Percentiles rank a stretch among this genome's conserved stretches.
Conservation (phyloP, 2,797 vertebrate genomes). For the Argyrosomus regius region DNA sequence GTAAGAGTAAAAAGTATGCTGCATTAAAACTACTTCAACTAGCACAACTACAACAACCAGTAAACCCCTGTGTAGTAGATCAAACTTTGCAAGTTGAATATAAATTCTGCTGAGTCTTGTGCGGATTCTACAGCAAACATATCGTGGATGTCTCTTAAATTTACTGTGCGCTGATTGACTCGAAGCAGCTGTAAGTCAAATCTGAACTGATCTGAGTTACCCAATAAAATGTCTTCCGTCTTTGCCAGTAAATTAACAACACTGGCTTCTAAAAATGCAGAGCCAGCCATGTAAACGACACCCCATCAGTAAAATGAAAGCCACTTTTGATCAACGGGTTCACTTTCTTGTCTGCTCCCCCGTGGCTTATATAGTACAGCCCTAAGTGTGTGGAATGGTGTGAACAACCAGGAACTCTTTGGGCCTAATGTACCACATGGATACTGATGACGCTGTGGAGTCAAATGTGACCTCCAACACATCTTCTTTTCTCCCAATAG, state of each 20-base stretch:
- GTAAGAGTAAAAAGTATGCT: neutral
- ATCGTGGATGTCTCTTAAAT: neutral
- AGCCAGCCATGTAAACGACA: conserved; percentile 19
- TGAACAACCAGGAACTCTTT: conserved; percentile 75
- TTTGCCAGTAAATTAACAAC: conserved; percentile 2
- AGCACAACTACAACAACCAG: too few relatives aligned
- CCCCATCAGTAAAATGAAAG: conserved; percentile 39
- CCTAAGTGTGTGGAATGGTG: conserved; percentile 80
- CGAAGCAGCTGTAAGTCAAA: neutral
- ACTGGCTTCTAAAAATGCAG: conserved; percentile 20
- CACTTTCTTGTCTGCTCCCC: conserved; percentile 62
- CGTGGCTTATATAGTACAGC: conserved; percentile 60
- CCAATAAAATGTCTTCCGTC: conserved; percentile 6
- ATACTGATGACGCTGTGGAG: conserved; percentile 38
- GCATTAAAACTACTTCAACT: neutral
- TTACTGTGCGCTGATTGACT: neutral
- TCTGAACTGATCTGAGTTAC: neutral
- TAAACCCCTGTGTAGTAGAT: neutral
- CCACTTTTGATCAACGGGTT: conserved; percentile 63
- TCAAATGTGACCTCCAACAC: conserved; percentile 30
- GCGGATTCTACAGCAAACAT: neutral
- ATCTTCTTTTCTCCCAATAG: conserved; percentile 34
- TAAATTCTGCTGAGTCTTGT: neutral
- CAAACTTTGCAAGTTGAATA: neutral
- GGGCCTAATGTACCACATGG: conserved; percentile 34